Base-by-base conservation (phyloP, 1,140 invertebrate genomes). In the Trachymyrmex septentrionalis region DNA sequence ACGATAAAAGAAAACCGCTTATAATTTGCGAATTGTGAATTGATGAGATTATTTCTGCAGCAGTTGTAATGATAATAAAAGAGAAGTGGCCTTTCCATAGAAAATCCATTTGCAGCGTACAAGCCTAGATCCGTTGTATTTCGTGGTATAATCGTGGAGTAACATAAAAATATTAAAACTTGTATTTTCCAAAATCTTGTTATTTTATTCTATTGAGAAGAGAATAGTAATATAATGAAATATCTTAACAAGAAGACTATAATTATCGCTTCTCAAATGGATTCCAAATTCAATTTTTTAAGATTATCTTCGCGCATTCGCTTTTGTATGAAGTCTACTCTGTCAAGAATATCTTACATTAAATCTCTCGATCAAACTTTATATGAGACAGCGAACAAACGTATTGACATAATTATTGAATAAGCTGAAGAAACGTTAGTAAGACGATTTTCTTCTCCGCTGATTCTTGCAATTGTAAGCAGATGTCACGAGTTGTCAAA, bases 341-440 rank as follows among this genome's bases (percentile, higher is more conserved):
- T 61, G 34, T 61, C 55, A 16, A 63, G 57, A 77, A 16, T 48
- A 63, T 48, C 57, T 77, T 61, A 16, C 16, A 30, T 76, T 27
- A 63, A 61, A n/a, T n/a, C n/a, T 7, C 21, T 76, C 9, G 21
- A 38, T 6, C 4, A 48, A 63, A 63, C 21, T 76, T 67, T 44
- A 67, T 67, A 67, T 44, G 64, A 67, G 64, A 34, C 34, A 72
- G 24, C 19, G 48, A 72, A 55, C 50, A 73, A 73, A 57, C 53
- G 53, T 72, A 72, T 59, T 24, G 55, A 59, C 34, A 19, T 57
- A 61, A 63, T 77, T 77, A 77, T 63, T 38, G 75, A 63, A n/a
- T 76, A 76, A 61, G 34, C 30, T 14, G n/a, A 30, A 14, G n/a
- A 76, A 61, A 76, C 57, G 34, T 61, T 34, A 10, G 9, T 38